Evolutionary conservation across 2,888 invertebrate genomes (phyloP).

Genomic region (Abscondita cerata): DNA sequence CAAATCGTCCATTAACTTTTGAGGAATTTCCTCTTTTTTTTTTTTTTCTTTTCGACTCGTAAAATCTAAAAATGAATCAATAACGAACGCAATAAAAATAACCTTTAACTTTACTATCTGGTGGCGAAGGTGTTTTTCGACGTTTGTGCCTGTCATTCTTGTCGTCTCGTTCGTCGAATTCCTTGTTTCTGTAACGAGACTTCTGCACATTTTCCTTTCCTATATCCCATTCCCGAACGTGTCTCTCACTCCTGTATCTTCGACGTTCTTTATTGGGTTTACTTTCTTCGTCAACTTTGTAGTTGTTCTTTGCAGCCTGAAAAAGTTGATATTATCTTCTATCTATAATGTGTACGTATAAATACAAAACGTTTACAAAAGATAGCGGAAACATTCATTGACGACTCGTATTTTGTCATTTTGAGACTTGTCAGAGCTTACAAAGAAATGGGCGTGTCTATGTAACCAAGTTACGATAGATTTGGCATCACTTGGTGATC

Average conservation of each 20-base stretch:
- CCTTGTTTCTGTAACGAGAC: slow-evolving; percentile 47
- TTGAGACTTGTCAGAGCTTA: no score
- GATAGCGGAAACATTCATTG: no score
- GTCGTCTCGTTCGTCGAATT: slow-evolving; percentile 57
- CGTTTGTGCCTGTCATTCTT: slow-evolving; percentile 52
- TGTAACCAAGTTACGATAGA: no score
- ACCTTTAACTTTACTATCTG: slow-evolving; percentile 45
- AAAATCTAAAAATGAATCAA: slow-evolving; percentile 42
- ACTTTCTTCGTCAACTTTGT: slow-evolving; percentile 51
- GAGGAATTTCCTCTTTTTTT: slow-evolving; percentile 85
- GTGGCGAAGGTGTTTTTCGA: slow-evolving; percentile 41
- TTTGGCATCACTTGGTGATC: no score
- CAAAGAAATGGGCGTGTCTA: no score
- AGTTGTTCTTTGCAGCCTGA: slow-evolving; percentile 49
- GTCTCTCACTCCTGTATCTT: slow-evolving; percentile 56
- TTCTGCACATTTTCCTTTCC: slow-evolving; percentile 72
- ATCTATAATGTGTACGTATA: no score
- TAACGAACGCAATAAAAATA: background rate
- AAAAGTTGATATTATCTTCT: no score
- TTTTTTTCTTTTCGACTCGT: slow-evolving; percentile 73
- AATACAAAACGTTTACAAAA: no score
- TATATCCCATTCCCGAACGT: slow-evolving; percentile 86
- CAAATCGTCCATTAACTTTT: slow-evolving; percentile 93
- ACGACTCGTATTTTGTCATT: no score
- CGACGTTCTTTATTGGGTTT: slow-evolving; percentile 53